These are phyloP conservation scores for Chamaetylas fuelleborni DNA, from an alignment of 2,113 vertebrate species.

Conservation along the genomic window DNA sequence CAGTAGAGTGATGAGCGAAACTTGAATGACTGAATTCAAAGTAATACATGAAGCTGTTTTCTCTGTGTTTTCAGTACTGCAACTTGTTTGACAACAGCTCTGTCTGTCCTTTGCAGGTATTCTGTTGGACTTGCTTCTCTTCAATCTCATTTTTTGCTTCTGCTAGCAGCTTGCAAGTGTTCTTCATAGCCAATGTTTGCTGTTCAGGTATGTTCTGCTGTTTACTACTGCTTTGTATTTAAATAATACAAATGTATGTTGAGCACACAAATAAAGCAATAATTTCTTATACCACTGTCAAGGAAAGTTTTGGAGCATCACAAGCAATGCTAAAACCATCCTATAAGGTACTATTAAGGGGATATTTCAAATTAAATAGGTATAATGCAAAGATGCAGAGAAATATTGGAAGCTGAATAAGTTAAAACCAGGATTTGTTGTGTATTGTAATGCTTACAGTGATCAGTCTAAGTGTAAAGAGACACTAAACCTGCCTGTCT, in stretches of 20 bases:
- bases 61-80: background rate
- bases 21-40: background rate
- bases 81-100: background rate
- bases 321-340: background rate
- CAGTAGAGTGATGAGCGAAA: background rate
- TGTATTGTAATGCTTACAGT: background rate
- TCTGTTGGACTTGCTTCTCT: background rate
- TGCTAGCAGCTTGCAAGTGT: background rate
- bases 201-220: background rate
- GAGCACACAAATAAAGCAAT: background rate
- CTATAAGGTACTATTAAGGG: background rate
- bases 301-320: background rate
- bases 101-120: background rate
- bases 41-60: background rate
- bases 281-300: background rate
- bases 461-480: background rate
- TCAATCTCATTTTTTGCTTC: background rate
- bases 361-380: background rate
- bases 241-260: background rate
- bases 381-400: background rate
- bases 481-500: background rate
- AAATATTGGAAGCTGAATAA: background rate
- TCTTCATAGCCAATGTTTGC: background rate
- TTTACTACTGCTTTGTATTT: background rate
- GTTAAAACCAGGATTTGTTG: background rate